These are phyloP conservation scores for Nowickia ferox DNA, from an alignment of 2,888 invertebrate species.

Conservation along the genomic window DNA sequence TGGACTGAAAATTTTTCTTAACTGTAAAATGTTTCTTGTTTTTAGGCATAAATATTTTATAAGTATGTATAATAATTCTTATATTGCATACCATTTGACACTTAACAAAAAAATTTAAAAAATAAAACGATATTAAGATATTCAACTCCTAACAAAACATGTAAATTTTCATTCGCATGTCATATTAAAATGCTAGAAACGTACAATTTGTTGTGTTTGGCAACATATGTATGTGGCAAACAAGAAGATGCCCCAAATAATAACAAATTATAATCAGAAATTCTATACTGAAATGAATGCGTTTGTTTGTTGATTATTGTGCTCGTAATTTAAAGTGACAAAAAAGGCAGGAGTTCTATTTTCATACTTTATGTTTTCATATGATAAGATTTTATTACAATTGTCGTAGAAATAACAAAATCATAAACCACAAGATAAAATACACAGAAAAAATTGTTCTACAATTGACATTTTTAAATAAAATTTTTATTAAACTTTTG, in stretches of 20 bases:
- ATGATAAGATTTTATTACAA: conserved; percentile 63
- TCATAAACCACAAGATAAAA: conserved; percentile 11
- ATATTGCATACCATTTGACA: no score
- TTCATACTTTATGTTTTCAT: conserved; percentile 48
- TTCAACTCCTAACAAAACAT: background rate
- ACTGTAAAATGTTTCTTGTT: conserved; percentile 6
- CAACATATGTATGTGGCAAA: conserved; percentile 24
- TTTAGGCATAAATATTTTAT: background rate
- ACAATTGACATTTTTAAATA: no score
- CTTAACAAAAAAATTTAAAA: background rate
- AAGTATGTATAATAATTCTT: no score
- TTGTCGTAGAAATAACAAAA: conserved; percentile 48
- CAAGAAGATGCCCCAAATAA: background rate
- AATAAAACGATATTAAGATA: background rate
- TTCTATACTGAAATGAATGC: background rate
- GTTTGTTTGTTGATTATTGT: background rate
- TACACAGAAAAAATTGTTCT: background rate
- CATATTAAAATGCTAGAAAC: background rate
- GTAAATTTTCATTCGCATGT: background rate
- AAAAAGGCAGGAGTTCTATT: background rate
- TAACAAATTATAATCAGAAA: background rate
- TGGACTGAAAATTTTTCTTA: background rate
- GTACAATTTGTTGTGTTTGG: background rate
- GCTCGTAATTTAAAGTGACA: background rate
- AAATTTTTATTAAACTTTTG: no score